Evolutionary conservation across 2,113 vertebrate species (phyloP).

Genomic region (Maccullochella peelii): DNA sequence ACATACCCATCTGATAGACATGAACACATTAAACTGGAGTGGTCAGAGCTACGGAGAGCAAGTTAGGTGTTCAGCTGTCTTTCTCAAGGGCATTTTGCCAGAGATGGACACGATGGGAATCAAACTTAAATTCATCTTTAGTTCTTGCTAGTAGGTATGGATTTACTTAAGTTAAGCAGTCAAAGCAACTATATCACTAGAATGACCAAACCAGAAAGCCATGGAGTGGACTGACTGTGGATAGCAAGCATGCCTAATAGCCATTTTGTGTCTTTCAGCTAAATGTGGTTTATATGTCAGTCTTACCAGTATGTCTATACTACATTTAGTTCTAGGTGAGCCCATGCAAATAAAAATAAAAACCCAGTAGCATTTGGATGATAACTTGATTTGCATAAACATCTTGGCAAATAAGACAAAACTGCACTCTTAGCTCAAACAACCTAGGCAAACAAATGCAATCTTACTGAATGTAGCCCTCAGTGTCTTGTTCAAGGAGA

Average conservation of each 20-base stretch:
- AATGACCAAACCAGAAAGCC: slow-evolving; percentile 11
- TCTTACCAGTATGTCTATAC: background rate
- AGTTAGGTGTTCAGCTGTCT: slow-evolving; percentile 34
- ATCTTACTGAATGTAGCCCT: background rate
- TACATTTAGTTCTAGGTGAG: background rate
- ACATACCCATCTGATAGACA: slow-evolving; percentile 46
- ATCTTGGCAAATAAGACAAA: background rate
- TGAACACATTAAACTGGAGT: slow-evolving; percentile 40
- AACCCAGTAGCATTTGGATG: background rate
- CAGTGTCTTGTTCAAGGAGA: background rate
- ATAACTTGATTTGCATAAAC: background rate
- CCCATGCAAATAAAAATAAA: background rate
- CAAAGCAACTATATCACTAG: slow-evolving; percentile 18
- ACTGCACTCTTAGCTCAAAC: background rate
- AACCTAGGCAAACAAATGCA: background rate
- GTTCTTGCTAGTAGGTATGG: slow-evolving; percentile 21
- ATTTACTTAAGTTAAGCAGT: slow-evolving; percentile 32
- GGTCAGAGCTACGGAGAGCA: slow-evolving; percentile 38
- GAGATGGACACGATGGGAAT: slow-evolving; percentile 31
- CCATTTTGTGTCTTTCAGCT: background rate
- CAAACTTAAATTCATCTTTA: slow-evolving; percentile 22
- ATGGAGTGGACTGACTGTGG: slow-evolving; percentile 3
- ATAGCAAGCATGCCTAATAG: background rate
- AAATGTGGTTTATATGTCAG: background rate
- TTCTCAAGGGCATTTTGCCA: slow-evolving; percentile 22